A percentile compares a stretch with the other conserved stretches of the same genome.
Conservation (phyloP, 2,797 vertebrate species). For the Catharus ustulatus region DNA sequence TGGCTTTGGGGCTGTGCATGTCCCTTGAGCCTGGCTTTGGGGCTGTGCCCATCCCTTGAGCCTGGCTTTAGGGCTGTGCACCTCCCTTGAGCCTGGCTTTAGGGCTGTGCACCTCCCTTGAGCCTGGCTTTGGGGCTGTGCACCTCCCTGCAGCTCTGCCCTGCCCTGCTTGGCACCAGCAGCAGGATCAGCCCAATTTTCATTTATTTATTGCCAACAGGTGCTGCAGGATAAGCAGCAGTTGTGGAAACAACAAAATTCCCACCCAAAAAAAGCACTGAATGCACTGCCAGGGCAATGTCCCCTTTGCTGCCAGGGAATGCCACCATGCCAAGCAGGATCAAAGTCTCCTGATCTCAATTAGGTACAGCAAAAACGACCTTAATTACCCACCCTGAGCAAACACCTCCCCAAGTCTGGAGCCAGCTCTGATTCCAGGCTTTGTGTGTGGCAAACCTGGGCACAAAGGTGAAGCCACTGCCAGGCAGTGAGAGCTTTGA, state of each 20-base stretch:
- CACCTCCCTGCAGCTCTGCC: not conserved
- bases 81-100: no score
- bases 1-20: no score
- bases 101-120: not conserved
- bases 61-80: no score
- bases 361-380: not conserved
- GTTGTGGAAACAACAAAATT: rapidly evolving
- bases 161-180: not conserved
- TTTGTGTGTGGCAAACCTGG: not conserved
- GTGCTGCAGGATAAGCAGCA: not conserved
- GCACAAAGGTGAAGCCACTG: not conserved
- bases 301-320: not conserved
- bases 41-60: no score
- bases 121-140: no score
- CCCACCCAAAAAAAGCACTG: not conserved
- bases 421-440: not conserved
- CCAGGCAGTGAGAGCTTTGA: not conserved
- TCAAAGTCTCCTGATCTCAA: not conserved
- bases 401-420: not conserved
- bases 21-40: no score
- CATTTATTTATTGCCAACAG: not conserved
- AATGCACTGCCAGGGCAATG: rapidly evolving
- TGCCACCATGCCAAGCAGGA: not conserved
- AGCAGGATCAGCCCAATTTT: rapidly evolving
- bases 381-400: not conserved